phyloP scores from a whole-genome alignment of 2,797 vertebrate species.

The Alosa sapidissima region DNA sequence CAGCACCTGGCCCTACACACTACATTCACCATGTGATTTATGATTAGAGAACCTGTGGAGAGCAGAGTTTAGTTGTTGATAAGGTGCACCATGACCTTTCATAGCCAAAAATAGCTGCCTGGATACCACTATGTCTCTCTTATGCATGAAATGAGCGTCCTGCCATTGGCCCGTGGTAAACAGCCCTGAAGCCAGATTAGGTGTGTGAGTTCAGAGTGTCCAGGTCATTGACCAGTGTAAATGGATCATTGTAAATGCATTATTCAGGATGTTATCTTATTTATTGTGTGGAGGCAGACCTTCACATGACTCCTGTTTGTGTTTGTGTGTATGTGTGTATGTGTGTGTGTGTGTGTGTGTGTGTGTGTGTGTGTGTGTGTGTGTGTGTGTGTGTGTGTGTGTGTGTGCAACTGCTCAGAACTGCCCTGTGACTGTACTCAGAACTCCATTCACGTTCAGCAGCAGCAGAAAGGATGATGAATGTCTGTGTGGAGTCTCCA shows the following conservation, averaged over 20 bases:
- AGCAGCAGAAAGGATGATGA: background rate
- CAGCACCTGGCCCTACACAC: background rate
- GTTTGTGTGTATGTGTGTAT: background rate
- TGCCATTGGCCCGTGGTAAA: background rate
- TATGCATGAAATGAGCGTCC: background rate
- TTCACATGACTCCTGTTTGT: background rate
- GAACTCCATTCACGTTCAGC: too few relatives aligned
- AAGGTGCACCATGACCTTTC: background rate
- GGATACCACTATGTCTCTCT: background rate
- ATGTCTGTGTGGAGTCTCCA: background rate
- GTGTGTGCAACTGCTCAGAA: too few relatives aligned
- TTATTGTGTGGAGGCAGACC: background rate
- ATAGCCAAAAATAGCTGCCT: background rate
- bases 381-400: too few relatives aligned
- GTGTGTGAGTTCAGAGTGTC: background rate
- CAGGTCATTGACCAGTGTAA: background rate
- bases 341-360: slow-evolving; percentile 20
- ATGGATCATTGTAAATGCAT: background rate
- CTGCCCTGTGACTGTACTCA: too few relatives aligned
- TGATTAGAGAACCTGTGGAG: background rate
- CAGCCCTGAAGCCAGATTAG: background rate
- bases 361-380: background rate
- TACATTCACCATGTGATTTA: background rate
- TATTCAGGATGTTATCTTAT: background rate
- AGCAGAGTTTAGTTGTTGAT: slow-evolving; percentile 10